Evolutionary conservation across 1,140 invertebrate genomes (phyloP).

Genomic region (Cylas formicarius): DNA sequence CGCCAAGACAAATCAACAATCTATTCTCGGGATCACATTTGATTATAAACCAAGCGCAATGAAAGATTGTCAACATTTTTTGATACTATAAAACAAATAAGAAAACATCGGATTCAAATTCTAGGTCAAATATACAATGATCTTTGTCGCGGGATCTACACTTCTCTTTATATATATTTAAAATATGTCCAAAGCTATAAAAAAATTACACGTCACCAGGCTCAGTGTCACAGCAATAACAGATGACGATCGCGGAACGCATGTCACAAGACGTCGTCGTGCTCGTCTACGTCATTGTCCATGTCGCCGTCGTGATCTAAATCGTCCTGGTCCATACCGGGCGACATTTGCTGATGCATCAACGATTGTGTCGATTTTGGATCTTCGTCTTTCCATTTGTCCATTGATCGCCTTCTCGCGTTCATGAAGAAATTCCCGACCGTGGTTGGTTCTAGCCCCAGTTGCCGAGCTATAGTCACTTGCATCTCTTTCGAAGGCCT

Average conservation of each 20-base stretch:
- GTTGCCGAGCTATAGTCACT: slow-evolving; percentile 95
- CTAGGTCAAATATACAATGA: slow-evolving; percentile 32
- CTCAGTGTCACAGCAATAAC: slow-evolving; percentile 41
- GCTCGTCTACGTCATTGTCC: slow-evolving; percentile 41
- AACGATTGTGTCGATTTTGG: slow-evolving; percentile 42
- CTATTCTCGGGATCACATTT: no score
- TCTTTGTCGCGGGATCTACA: slow-evolving; percentile 31
- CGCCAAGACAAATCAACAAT: no score
- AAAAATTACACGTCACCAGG: slow-evolving; percentile 30
- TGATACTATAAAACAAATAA: slow-evolving; percentile 8
- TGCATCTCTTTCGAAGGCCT: slow-evolving; percentile 99
- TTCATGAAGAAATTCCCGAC: slow-evolving; percentile 99
- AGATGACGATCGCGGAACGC: slow-evolving; percentile 41
- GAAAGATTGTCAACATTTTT: slow-evolving; percentile 20
- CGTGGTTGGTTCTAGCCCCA: slow-evolving; percentile 96
- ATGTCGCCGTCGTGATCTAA: slow-evolving; percentile 42
- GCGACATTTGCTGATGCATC: slow-evolving; percentile 41
- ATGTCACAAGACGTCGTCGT: slow-evolving; percentile 49
- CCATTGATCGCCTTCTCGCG: slow-evolving; percentile 93
- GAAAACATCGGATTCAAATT: slow-evolving; percentile 7
- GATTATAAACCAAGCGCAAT: no score
- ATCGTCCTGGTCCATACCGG: slow-evolving; percentile 45
- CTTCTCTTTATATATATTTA: slow-evolving; percentile 26
- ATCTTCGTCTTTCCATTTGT: slow-evolving; percentile 97
- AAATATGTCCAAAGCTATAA: no score